A percentile compares a stretch with the other conserved stretches of the same genome.
Evolutionary conservation across 2,113 vertebrate species (phyloP).

Genomic region (Haemorhous mexicanus): DNA sequence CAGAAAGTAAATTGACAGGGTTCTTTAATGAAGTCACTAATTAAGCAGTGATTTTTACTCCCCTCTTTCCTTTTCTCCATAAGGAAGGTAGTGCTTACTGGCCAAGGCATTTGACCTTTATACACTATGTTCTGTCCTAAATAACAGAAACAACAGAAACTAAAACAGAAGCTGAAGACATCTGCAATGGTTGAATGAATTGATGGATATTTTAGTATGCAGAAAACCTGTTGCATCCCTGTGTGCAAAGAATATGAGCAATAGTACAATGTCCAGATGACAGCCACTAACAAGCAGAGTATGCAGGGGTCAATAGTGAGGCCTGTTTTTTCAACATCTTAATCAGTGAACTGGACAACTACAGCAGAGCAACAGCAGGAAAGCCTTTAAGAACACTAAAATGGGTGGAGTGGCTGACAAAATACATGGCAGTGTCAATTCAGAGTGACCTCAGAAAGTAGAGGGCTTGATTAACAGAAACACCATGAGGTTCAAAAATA

Average conservation of each 20-base stretch:
- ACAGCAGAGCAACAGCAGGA: not conserved
- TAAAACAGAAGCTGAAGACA: not conserved
- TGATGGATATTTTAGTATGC: not conserved
- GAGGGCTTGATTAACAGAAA: not conserved
- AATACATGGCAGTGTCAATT: not conserved
- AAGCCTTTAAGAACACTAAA: not conserved
- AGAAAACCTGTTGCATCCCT: not conserved
- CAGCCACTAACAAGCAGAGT: not conserved
- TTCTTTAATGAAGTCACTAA: not conserved
- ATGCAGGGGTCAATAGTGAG: not conserved
- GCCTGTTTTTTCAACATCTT: not conserved
- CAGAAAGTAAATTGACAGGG: not conserved
- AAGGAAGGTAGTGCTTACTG: not conserved
- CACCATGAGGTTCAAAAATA: not conserved
- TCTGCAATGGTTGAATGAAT: not conserved
- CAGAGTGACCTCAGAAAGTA: not conserved
- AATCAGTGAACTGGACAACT: not conserved
- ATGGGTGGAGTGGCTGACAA: not conserved
- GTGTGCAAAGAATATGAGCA: not conserved
- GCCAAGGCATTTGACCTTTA: not conserved
- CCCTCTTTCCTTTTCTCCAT: not conserved
- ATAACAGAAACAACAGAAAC: not conserved
- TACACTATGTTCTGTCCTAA: not conserved
- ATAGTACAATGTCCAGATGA: not conserved
- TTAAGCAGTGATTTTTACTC: not conserved